Base-by-base conservation (phyloP, 2,113 vertebrate species). In the Brevimyrus niger region DNA sequence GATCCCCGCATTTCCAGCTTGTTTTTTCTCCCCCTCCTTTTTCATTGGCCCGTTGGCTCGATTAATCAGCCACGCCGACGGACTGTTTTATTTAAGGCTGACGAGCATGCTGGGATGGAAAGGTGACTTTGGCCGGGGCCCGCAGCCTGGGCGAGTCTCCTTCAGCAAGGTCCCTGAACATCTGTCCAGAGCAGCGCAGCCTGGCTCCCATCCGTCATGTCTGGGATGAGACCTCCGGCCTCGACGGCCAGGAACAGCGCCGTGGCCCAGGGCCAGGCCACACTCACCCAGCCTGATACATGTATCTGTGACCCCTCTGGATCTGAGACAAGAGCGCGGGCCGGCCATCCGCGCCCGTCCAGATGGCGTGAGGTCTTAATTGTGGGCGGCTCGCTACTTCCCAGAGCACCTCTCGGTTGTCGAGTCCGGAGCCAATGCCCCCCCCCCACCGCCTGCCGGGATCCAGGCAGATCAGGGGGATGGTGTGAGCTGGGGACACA, bases 91-190 rank as follows among this genome's bases (percentile, higher is more conserved):
- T 87, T 86, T 87, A 90, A 88, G 65, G 89, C 23, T 89, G 76
- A 44, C 47, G 86, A 55, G 69, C 88, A 89, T 82, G 85, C 90
- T 85, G 88, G 80, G 87, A 85, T 87, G 42, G 89, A 88, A 90
- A 86, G 89, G 91, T 92, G 90, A 92, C 91, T 90, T 92, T 92
- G 90, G 53, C 89, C 47, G 21, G 58, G 31, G 48, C 80, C 10
- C 46, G 87, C 87, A 90, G 19, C 44, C n/a, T 76, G 42, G 58
- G n/a, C 88, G 27, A 53, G 76, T 73, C 85, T 89, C 83, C 83
- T 90, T 87, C 89, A 69, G 85, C 61, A 69, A 76, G 31, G 85
- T 87, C 89, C 85, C 89, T 88, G 86, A 90, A 61, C 89, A 90
- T 88, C 89, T 90, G 89, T 90, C 86, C 65, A 55, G 86, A 47